Conservation (phyloP, 1,140 invertebrate genomes). For the Camponotus pennsylvanicus region DNA sequence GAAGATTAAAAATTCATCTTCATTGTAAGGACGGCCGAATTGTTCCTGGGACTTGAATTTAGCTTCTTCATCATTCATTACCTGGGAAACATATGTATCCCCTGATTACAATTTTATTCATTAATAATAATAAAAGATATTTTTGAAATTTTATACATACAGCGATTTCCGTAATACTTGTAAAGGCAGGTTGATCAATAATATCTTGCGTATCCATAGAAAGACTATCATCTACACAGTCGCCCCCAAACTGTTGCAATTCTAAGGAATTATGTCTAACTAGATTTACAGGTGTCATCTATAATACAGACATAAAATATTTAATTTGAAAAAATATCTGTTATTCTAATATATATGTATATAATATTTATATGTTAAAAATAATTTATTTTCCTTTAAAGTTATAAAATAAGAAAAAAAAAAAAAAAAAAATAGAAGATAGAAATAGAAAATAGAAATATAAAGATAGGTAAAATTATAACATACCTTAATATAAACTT, state of each 20-base stretch:
- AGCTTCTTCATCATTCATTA: constrained; percentile 89
- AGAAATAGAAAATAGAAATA: constrained; percentile 26
- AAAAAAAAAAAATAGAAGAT: background rate
- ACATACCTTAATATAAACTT: constrained; percentile 89
- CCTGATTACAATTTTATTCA: background rate
- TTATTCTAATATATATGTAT: background rate
- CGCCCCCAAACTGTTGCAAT: constrained; percentile 82
- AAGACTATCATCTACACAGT: constrained; percentile 86
- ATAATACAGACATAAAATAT: constrained; percentile 73
- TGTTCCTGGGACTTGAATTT: constrained; percentile 91
- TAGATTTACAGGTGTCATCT: constrained; percentile 93
- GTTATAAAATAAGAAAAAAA: background rate
- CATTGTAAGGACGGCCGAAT: constrained; percentile 92
- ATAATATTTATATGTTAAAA: background rate
- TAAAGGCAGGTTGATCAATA: constrained; percentile 85
- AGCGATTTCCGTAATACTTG: constrained; percentile 86
- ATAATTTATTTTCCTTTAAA: background rate
- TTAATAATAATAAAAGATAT: background rate
- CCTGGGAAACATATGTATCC: constrained; percentile 78
- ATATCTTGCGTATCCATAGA: constrained; percentile 87
- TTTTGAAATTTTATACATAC: constrained; percentile 78
- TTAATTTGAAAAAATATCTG: constrained; percentile 5
- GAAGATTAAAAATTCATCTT: constrained; percentile 93
- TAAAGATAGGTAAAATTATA: background rate
- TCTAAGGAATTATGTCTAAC: constrained; percentile 86